A percentile compares a stretch with the other conserved stretches of the same genome.
Conservation (phyloP, 2,113 vertebrate species). For the Pristiophorus japonicus region DNA sequence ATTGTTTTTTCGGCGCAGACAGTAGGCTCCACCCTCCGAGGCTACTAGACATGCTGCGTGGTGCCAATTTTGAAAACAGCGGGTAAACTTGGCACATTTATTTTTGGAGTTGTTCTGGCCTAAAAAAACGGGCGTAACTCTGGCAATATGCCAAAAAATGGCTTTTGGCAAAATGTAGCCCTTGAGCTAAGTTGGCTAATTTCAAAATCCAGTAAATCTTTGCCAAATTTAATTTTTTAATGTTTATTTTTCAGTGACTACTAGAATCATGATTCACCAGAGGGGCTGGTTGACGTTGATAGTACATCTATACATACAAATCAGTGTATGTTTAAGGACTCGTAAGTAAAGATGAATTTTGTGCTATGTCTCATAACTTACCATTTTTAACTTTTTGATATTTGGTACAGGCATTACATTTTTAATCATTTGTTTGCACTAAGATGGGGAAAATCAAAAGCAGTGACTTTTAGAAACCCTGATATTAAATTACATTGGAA, state of each 20-base stretch:
- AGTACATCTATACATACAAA: background rate
- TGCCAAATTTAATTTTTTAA: background rate
- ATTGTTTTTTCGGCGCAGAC: too few species aligned
- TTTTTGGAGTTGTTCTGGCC: too few species aligned
- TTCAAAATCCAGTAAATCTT: constrained; percentile 11
- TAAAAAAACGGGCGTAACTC: too few species aligned
- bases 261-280: constrained; percentile 1
- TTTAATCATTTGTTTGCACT: background rate
- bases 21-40: too few species aligned
- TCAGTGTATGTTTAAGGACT: background rate
- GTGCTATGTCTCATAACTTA: background rate
- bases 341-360: background rate
- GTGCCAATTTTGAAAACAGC: too few species aligned
- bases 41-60: too few species aligned
- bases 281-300: background rate
- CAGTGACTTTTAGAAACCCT: too few species aligned
- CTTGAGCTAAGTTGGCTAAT: background rate
- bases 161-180: too few species aligned
- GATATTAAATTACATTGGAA: background rate
- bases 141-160: too few species aligned
- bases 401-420: background rate
- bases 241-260: constrained; percentile 17
- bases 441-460: background rate
- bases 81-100: too few species aligned
- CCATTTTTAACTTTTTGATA: background rate